These are phyloP conservation scores for Halictus quadricinctus DNA, from an alignment of 2,888 invertebrate genomes.

Conservation along the genomic window DNA sequence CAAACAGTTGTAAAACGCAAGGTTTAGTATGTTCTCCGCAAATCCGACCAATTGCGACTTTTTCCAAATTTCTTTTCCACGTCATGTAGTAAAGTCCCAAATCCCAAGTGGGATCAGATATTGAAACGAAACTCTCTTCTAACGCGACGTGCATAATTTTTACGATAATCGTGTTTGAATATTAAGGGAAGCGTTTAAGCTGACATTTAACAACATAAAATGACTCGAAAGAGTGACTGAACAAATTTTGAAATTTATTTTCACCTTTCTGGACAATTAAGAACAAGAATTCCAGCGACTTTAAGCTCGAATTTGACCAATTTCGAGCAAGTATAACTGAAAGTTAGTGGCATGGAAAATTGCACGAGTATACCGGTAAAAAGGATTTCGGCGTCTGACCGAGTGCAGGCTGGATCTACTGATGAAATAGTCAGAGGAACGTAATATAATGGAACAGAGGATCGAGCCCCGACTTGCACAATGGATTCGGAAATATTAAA, in stretches of 20 bases:
- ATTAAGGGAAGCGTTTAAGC: too few relatives aligned
- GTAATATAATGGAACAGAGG: neutral
- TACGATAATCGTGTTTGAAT: too few relatives aligned
- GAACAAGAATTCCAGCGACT: neutral
- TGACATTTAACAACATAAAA: neutral
- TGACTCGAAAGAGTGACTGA: neutral
- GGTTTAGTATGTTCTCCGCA: too few relatives aligned
- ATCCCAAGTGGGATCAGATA: too few relatives aligned
- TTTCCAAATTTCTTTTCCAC: too few relatives aligned
- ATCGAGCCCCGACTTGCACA: neutral
- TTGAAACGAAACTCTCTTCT: too few relatives aligned
- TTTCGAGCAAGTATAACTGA: neutral
- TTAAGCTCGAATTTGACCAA: neutral
- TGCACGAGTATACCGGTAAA: neutral
- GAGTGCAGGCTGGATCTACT: neutral
- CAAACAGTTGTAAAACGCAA: too few relatives aligned
- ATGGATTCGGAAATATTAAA: constrained; percentile 31
- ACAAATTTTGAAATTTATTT: too few relatives aligned
- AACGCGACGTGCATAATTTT: too few relatives aligned
- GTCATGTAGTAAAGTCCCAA: too few relatives aligned
- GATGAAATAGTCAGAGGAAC: constrained; percentile 7
- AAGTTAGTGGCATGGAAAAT: neutral
- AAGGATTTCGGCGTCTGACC: neutral
- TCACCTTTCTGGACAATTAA: neutral
- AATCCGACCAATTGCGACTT: too few relatives aligned